Evolutionary conservation across 2,888 invertebrate genomes (phyloP).

Genomic region (Homarus gammarus): DNA sequence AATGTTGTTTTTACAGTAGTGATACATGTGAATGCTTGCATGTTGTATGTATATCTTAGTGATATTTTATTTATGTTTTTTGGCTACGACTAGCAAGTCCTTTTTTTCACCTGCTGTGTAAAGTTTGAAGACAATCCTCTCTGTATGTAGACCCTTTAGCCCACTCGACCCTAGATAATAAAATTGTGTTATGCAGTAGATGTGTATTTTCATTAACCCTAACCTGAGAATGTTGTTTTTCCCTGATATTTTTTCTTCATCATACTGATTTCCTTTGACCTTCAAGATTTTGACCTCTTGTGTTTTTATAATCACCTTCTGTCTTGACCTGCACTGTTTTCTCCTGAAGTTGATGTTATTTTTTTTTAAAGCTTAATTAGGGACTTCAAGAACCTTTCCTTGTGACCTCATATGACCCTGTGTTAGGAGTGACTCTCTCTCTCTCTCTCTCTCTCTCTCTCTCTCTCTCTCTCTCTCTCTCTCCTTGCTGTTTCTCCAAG

Average conservation of each 20-base stretch:
- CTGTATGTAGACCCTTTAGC: conserved; percentile 1
- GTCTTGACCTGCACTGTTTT: background rate
- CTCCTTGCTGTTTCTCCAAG: too few species aligned
- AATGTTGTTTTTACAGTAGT: background rate
- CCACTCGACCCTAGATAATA: conserved; percentile 12
- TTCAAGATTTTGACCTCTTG: background rate
- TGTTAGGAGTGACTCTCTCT: too few species aligned
- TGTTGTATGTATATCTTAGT: conserved; percentile 8
- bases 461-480: too few species aligned
- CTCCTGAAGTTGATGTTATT: background rate
- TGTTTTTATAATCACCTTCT: background rate
- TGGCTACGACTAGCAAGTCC: background rate
- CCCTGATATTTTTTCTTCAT: background rate
- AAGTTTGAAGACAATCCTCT: background rate
- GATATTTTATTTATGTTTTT: conserved; percentile 1
- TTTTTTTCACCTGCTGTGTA: conserved; percentile 1
- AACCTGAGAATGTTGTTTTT: background rate
- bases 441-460: too few species aligned
- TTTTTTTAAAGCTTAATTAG: too few species aligned
- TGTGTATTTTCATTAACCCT: conserved; percentile 32
- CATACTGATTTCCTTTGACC: background rate
- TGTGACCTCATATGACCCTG: background rate
- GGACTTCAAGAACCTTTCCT: background rate
- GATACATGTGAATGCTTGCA: conserved; percentile 4
- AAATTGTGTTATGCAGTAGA: conserved; percentile 32